Evolutionary conservation across 1,140 invertebrate species (phyloP).

Genomic region (Pseudomyrmex pallidus): DNA sequence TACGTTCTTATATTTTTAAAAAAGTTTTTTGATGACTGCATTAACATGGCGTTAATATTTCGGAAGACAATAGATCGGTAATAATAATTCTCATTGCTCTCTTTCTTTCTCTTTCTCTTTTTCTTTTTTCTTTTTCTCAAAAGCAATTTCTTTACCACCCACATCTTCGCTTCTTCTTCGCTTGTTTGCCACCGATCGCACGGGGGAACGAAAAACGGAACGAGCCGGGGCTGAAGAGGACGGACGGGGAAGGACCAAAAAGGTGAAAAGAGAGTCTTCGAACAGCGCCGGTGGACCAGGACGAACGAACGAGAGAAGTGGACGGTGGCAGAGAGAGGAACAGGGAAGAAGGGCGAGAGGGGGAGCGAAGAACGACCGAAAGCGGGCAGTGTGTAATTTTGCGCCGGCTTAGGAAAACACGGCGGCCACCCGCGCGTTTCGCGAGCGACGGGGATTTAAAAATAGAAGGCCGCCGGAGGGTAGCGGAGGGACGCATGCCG

Average conservation of each 20-base stretch:
- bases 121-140: background rate
- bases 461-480: constrained; percentile 78
- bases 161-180: constrained; percentile 31
- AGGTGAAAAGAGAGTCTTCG: constrained; percentile 44
- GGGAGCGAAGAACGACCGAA: constrained; percentile 65
- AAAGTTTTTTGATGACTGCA: background rate
- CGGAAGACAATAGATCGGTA: background rate
- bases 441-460: constrained; percentile 82
- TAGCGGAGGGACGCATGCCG: constrained; percentile 68
- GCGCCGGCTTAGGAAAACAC: constrained; percentile 86
- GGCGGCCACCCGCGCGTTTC: constrained; percentile 85
- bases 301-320: constrained; percentile 30
- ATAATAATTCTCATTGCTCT: constrained; percentile 7
- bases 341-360: constrained; percentile 33
- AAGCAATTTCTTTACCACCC: constrained; percentile 3
- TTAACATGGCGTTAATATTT: constrained; percentile 1
- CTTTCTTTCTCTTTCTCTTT: background rate
- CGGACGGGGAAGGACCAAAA: background rate
- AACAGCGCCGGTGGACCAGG: constrained; percentile 18
- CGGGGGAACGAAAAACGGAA: constrained; percentile 60
- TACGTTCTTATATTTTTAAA: too few species aligned
- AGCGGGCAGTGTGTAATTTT: constrained; percentile 85
- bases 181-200: constrained; percentile 55
- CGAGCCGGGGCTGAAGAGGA: constrained; percentile 14
- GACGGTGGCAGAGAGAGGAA: background rate